Percentiles rank a stretch among this genome's conserved stretches.
Conservation (phyloP, 2,797 vertebrate species). For the Rhabdophis nuchalis region DNA sequence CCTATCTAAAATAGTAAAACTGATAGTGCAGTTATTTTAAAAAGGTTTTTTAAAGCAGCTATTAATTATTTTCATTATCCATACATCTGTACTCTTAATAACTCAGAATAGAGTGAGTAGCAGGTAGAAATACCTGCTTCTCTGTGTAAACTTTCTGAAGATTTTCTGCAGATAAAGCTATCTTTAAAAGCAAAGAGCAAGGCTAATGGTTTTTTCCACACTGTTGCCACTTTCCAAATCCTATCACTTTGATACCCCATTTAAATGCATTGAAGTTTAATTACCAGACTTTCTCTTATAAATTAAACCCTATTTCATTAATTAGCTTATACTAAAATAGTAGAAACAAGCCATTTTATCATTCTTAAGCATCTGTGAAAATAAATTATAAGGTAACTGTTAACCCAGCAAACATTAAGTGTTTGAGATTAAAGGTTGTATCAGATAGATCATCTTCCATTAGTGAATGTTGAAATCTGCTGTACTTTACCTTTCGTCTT, state of each 20-base stretch:
- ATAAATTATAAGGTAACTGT: background rate
- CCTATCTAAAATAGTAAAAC: background rate
- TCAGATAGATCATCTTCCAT: background rate
- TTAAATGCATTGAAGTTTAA: background rate
- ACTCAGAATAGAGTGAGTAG: background rate
- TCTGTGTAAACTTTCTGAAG: background rate
- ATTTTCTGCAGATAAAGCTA: background rate
- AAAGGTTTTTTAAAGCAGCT: background rate
- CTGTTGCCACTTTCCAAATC: background rate
- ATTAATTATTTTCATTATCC: background rate
- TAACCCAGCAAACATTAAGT: background rate
- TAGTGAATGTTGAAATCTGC: background rate
- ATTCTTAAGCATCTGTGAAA: background rate
- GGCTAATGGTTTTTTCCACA: background rate
- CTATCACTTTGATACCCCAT: background rate
- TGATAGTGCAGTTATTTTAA: background rate
- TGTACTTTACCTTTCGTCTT: constrained; percentile 30
- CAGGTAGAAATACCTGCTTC: background rate
- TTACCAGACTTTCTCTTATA: background rate
- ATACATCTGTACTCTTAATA: background rate
- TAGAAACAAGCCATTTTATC: background rate
- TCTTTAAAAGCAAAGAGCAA: background rate
- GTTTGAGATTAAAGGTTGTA: background rate
- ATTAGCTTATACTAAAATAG: background rate
- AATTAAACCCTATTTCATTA: background rate